Evolutionary conservation across 2,797 vertebrate genomes (phyloP).

Genomic region (Margarornis squamiger): DNA sequence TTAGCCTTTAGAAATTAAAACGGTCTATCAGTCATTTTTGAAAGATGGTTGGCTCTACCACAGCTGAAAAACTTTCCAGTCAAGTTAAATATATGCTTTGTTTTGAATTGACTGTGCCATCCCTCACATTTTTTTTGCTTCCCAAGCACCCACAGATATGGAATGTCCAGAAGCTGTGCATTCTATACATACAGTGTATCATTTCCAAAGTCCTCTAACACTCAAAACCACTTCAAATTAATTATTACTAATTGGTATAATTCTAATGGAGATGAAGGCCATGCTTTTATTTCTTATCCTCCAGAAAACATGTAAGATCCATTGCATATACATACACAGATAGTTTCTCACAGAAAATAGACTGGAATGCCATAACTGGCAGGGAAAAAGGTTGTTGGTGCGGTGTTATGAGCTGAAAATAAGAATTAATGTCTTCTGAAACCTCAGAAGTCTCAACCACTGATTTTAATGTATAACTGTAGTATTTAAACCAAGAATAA

Average conservation of each 20-base stretch:
- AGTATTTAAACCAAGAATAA: neutral
- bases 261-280: neutral
- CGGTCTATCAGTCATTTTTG: neutral
- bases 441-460: neutral
- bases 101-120: neutral
- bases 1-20: neutral
- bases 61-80: neutral
- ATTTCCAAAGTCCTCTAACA: neutral
- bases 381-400: neutral
- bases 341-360: neutral
- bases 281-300: neutral
- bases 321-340: neutral
- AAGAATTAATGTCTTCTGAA: neutral
- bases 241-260: neutral
- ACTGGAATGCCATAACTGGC: neutral
- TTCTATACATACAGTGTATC: neutral
- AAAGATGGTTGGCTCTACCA: neutral
- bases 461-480: neutral
- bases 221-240: neutral
- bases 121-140: neutral
- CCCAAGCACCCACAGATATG: neutral
- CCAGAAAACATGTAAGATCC: neutral
- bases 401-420: neutral
- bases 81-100: neutral
- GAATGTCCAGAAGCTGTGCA: neutral